Base-by-base conservation (phyloP, 2,888 invertebrate species). In the Aporophyla nigra region DNA sequence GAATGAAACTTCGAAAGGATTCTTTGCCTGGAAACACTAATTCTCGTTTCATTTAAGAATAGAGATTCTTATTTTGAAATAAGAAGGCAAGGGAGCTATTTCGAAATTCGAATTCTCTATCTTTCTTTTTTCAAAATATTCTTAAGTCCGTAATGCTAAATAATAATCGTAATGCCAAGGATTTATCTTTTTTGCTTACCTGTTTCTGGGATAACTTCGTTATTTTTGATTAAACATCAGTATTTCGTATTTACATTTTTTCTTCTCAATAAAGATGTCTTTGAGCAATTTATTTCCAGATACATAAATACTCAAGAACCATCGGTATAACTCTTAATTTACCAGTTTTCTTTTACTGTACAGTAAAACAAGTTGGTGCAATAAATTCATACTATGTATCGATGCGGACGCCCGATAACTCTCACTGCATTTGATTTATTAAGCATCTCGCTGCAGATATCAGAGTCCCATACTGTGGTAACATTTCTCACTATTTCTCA, bases 401-500 rank as follows among this genome's bases (percentile, higher is more conserved):
- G 86, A 86, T 88, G 80, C 71, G 76, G 66, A 74, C 63, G 85
- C 82, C 79, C 73, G 87, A 86, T 87, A 87, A 82, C 76, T 82
- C 82, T 68, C 77, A 65, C 71, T 86, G 85, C 80, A 83, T 88
- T 87, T 88, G 88, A 88, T 88, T 86, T 88, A 87, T 88, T 76
- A 76, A 81, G 46, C 79, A 84, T 84, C 75, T 78, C 77, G 71
- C 56, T 84, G 74, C 83, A 86, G 87, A 87, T 87, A 88, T 80
- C 84, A 87, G 78, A 78, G 82, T 80, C 66, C 79, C 79, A 87
- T 80, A 82, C 87, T 80, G 86, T 77, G 84, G 82, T 66, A 80
- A 86, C 84, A 84, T 87, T 83, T 83, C 84, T 82, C 80, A 75
- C 76, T 71, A 87, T 87, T 88, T 87, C 88, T 87, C 88, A 74